A percentile compares a stretch with the other conserved stretches of the same genome.
These are phyloP conservation scores for Deilephila porcellus DNA, from an alignment of 2,888 invertebrate genomes.

Conservation along the genomic window DNA sequence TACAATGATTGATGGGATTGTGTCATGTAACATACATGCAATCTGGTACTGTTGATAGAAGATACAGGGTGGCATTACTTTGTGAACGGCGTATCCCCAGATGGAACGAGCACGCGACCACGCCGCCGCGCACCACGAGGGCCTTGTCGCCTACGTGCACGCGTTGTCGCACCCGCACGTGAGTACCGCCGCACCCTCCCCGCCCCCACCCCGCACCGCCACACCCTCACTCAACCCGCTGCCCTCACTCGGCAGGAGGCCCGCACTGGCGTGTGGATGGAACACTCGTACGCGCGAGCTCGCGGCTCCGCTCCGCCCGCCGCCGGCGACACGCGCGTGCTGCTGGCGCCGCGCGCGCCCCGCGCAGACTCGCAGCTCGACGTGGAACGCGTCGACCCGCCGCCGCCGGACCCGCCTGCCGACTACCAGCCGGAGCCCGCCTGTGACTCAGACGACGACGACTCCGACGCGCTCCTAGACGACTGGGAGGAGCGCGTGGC, in stretches of 20 bases:
- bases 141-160: conserved; percentile 68
- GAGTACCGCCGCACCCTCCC: conserved; percentile 35
- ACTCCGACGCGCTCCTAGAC: conserved; percentile 38
- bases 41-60: neutral
- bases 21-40: too few relatives aligned
- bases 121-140: conserved; percentile 60
- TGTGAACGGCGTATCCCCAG: neutral
- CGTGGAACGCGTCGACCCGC: conserved; percentile 37
- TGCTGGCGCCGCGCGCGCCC: conserved; percentile 35
- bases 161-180: conserved; percentile 57
- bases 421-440: conserved; percentile 35
- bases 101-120: conserved; percentile 29
- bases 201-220: too few relatives aligned
- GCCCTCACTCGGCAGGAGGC: conserved; percentile 35
- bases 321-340: conserved; percentile 33
- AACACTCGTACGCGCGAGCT: conserved; percentile 47
- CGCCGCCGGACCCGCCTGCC: conserved; percentile 39
- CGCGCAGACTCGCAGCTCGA: conserved; percentile 39
- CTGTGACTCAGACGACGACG: conserved; percentile 28
- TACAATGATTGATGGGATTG: too few relatives aligned
- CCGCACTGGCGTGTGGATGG: conserved; percentile 46
- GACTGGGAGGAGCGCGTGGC: conserved; percentile 59
- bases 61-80: neutral
- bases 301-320: conserved; percentile 46
- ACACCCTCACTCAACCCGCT: neutral